phyloP scores from a whole-genome alignment of 2,888 invertebrate genomes.

The Volucella inflata region DNA sequence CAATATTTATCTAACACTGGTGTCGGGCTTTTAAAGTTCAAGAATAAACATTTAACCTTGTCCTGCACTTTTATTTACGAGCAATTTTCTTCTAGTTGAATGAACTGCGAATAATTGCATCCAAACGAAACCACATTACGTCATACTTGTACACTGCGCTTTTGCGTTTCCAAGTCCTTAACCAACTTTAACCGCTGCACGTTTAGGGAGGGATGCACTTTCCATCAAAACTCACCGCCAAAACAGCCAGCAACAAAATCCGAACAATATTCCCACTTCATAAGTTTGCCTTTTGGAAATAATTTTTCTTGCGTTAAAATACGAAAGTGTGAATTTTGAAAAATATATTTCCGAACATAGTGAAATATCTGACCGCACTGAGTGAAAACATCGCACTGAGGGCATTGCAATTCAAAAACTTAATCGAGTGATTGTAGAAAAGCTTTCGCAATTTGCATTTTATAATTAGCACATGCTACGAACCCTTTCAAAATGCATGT shows the following conservation, averaged over 20 bases:
- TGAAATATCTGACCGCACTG: conserved; percentile 44
- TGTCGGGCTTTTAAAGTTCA: too few relatives aligned
- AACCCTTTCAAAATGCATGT: conserved; percentile 27
- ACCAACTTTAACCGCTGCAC: conserved; percentile 20
- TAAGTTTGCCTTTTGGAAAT: conserved; percentile 57
- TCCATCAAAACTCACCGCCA: conserved; percentile 84
- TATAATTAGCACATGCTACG: conserved; percentile 55
- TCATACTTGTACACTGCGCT: conserved; percentile 26
- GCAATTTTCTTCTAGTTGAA: conserved; percentile 55
- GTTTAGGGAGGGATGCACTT: conserved; percentile 5
- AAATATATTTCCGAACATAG: conserved; percentile 29
- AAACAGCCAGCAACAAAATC: conserved; percentile 86
- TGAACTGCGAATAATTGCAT: conserved; percentile 42
- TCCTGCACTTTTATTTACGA: conserved; percentile 30
- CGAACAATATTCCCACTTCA: conserved; percentile 83
- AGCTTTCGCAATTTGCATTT: conserved; percentile 55
- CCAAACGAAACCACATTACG: conserved; percentile 52
- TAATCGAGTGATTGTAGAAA: conserved; percentile 21
- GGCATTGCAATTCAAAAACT: neutral
- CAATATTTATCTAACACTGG: neutral
- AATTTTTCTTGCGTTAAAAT: conserved; percentile 22
- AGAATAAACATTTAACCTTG: neutral
- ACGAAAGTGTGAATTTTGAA: conserved; percentile 20
- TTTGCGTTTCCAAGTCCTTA: conserved; percentile 1
- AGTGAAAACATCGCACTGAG: conserved; percentile 65